Conservation (phyloP, 2,888 invertebrate species). For the Exocentrus adspersus region DNA sequence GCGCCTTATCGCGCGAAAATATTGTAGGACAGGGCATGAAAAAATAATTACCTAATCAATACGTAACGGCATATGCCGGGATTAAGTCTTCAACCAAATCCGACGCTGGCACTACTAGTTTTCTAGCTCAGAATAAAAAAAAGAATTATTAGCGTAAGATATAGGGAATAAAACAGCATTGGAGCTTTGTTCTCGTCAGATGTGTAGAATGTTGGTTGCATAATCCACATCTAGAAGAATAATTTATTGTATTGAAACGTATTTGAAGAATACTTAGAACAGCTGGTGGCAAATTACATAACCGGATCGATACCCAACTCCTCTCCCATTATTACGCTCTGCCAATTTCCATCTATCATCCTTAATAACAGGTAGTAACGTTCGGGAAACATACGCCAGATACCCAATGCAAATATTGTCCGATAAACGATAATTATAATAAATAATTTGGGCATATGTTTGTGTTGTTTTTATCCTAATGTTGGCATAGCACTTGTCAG, state of each 20-base stretch:
- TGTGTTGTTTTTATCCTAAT: not conserved
- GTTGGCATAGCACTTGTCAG: conserved; percentile 8
- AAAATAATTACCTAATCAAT: conserved; percentile 20
- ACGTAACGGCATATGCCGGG: conserved; percentile 14
- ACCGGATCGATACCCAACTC: too few relatives aligned
- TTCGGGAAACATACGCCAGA: not conserved
- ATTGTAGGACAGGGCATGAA: conserved; percentile 11
- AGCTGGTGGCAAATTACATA: too few relatives aligned
- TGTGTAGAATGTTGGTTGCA: too few relatives aligned
- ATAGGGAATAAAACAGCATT: too few relatives aligned
- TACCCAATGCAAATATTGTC: conserved; percentile 4
- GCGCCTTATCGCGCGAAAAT: conserved; percentile 17
- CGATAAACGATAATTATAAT: conserved; percentile 9
- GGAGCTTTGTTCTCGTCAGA: too few relatives aligned
- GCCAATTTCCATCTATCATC: conserved; percentile 3
- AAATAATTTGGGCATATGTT: not conserved
- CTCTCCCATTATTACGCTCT: not conserved
- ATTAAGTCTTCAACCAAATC: too few relatives aligned
- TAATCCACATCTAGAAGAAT: too few relatives aligned
- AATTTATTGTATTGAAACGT: too few relatives aligned
- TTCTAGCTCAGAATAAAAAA: too few relatives aligned
- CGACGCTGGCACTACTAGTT: too few relatives aligned
- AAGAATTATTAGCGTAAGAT: too few relatives aligned
- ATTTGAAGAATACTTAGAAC: too few relatives aligned
- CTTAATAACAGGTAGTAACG: conserved; percentile 10